A percentile compares a stretch with the other conserved stretches of the same genome.
phyloP scores from a whole-genome alignment of 2,797 vertebrate species.

The Takifugu rubripes region DNA sequence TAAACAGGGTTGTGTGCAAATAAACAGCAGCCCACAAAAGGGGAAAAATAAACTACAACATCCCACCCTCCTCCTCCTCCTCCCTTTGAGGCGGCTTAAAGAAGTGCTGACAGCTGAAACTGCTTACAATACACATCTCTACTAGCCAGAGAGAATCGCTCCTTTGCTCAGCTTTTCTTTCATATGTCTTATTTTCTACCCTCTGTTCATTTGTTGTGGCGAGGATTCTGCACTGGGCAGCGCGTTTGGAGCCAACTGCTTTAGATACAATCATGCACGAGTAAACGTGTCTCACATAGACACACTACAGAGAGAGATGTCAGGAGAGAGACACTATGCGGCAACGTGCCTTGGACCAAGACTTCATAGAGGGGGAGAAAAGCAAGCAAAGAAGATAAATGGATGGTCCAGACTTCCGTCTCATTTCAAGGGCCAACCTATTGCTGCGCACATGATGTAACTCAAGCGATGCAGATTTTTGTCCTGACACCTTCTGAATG shows the following conservation, averaged over 20 bases:
- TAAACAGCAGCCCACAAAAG: conserved; percentile 62
- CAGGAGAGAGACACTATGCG: conserved; percentile 56
- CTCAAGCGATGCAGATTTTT: conserved; percentile 54
- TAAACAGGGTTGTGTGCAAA: conserved; percentile 60
- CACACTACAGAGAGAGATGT: conserved; percentile 30
- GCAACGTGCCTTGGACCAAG: conserved; percentile 52
- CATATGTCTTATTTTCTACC: conserved; percentile 77
- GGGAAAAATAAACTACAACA: conserved; percentile 67
- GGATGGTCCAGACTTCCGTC: conserved; percentile 54
- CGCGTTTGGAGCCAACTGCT: conserved; percentile 73
- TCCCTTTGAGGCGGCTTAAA: conserved; percentile 76
- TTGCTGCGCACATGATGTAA: conserved; percentile 68
- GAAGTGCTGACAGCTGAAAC: conserved; percentile 87
- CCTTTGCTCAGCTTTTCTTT: conserved; percentile 80
- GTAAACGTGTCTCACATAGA: conserved; percentile 19
- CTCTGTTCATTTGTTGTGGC: conserved; percentile 77
- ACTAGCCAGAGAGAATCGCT: conserved; percentile 72
- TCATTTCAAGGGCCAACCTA: conserved; percentile 56
- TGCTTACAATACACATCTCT: conserved; percentile 82
- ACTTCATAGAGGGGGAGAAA: conserved; percentile 40
- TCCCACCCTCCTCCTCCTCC: conserved; percentile 41
- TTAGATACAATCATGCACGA: conserved; percentile 54
- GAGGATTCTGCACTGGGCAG: conserved; percentile 78
- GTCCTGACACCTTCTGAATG: conserved; percentile 65
- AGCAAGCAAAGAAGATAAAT: conserved; percentile 58